phyloP scores from a whole-genome alignment of 2,888 invertebrate species.

The Drosophila mettleri region DNA sequence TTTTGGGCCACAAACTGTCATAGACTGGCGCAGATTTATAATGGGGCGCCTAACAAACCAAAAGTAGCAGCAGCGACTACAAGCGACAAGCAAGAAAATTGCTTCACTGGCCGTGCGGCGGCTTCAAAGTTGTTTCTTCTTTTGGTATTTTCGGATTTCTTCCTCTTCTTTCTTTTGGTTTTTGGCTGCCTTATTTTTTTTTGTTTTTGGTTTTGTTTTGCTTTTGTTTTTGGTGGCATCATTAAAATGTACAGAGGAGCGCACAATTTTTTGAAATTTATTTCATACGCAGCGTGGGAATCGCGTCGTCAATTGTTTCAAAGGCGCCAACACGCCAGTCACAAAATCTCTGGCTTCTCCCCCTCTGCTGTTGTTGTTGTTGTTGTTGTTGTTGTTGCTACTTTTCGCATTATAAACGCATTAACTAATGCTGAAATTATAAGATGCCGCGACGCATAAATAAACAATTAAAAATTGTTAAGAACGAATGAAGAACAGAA shows the following conservation, averaged over 20 bases:
- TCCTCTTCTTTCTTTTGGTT: conserved; percentile 42
- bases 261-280: conserved; percentile 71
- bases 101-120: conserved; percentile 68
- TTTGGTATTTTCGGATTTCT: conserved; percentile 44
- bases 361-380: background rate
- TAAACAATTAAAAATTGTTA: conserved; percentile 56
- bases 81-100: conserved; percentile 57
- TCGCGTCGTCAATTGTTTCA: conserved; percentile 70
- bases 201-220: background rate
- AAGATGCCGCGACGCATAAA: conserved; percentile 49
- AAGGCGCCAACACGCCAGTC: conserved; percentile 71
- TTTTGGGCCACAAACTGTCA: conserved; percentile 69
- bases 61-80: conserved; percentile 25
- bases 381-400: conserved; percentile 31
- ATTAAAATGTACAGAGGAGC: conserved; percentile 78
- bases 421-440: conserved; percentile 69
- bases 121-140: conserved; percentile 69
- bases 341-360: conserved; percentile 25
- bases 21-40: conserved; percentile 77
- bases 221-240: conserved; percentile 58
- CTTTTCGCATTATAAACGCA: conserved; percentile 75
- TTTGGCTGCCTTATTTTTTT: conserved; percentile 18
- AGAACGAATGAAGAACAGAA: conserved; percentile 3
- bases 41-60: conserved; percentile 73
- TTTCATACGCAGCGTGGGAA: conserved; percentile 79